Evolutionary conservation across 2,797 vertebrate species (phyloP).

Genomic region (Enteromius radiatus): DNA sequence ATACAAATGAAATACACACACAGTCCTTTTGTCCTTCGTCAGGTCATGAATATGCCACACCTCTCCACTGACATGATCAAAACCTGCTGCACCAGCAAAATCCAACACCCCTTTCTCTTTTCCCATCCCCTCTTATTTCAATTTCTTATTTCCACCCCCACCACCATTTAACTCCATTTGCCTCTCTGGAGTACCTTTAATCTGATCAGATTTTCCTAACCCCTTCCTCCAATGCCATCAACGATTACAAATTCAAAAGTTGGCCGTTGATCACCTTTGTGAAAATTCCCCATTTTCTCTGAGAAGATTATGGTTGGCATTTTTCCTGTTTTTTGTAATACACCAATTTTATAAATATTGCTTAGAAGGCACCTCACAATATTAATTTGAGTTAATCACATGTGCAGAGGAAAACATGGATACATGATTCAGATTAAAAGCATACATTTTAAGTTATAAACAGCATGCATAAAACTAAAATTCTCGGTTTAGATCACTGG

Average conservation of each 20-base stretch:
- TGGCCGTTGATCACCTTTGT: conserved; percentile 69
- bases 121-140: conserved; percentile 53
- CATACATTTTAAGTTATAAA: background rate
- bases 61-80: conserved; percentile 69
- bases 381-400: background rate
- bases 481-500: background rate
- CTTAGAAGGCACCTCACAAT: background rate
- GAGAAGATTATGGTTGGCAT: conserved; percentile 20
- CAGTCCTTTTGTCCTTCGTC: conserved; percentile 79
- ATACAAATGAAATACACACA: conserved; percentile 66
- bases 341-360: background rate
- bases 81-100: conserved; percentile 84
- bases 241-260: conserved; percentile 76
- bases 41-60: conserved; percentile 67
- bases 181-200: conserved; percentile 64
- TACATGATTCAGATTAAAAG: background rate
- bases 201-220: conserved; percentile 73
- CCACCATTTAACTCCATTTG: conserved; percentile 39
- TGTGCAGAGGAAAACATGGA: no score
- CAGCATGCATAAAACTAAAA: background rate
- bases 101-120: conserved; percentile 60
- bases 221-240: conserved; percentile 60
- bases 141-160: conserved; percentile 41
- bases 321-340: conserved; percentile 1
- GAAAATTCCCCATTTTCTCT: conserved; percentile 58